These are phyloP conservation scores for Argentina silus DNA, from an alignment of 2,797 vertebrate genomes.

Conservation along the genomic window DNA sequence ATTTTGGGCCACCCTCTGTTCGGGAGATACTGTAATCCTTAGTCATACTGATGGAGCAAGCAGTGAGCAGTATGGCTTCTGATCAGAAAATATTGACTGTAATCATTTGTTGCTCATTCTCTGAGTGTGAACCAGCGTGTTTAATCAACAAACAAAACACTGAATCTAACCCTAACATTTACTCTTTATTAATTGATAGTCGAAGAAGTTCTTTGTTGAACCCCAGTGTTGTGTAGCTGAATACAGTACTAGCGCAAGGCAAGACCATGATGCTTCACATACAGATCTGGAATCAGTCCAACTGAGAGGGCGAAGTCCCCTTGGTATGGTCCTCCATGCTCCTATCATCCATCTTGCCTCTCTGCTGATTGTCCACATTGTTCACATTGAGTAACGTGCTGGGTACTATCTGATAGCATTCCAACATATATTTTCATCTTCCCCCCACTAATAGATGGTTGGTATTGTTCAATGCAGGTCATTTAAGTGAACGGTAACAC, in stretches of 20 bases:
- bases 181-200: slow-evolving; percentile 15
- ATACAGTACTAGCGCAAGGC: not conserved
- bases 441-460: slow-evolving; percentile 35
- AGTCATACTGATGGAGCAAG: slow-evolving; percentile 43
- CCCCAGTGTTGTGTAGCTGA: not conserved
- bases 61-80: slow-evolving; percentile 29
- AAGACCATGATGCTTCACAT: no score
- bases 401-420: not conserved
- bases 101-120: slow-evolving; percentile 26
- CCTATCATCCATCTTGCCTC: not conserved
- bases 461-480: slow-evolving; percentile 26
- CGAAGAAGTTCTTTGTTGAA: slow-evolving; percentile 6
- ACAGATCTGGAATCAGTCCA: not conserved
- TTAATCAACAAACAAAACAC: slow-evolving; percentile 40
- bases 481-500: slow-evolving; percentile 52
- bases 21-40: slow-evolving; percentile 45
- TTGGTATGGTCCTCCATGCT: not conserved
- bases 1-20: slow-evolving; percentile 45
- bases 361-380: not conserved
- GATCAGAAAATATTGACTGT: slow-evolving; percentile 27
- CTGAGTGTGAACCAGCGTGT: slow-evolving; percentile 20
- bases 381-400: not conserved
- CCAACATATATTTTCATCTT: not conserved
- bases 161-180: slow-evolving; percentile 16
- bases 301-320: not conserved